phyloP scores from a whole-genome alignment of 2,888 invertebrate species.

The Vandiemenella viatica region DNA sequence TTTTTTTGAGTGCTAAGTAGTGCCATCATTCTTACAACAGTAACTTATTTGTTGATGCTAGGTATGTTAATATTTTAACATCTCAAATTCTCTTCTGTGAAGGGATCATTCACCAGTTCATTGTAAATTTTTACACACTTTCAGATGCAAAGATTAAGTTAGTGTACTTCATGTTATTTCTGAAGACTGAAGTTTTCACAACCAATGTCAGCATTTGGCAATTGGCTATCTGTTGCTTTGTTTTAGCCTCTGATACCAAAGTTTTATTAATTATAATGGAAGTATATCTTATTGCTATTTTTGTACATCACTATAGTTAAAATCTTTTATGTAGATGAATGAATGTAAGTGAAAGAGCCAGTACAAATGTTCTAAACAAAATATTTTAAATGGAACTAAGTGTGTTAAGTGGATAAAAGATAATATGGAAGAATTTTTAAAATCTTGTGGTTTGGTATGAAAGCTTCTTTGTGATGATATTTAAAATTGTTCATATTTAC shows the following conservation, averaged over 20 bases:
- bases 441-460: too few species aligned
- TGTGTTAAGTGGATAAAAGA: too few species aligned
- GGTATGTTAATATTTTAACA: background rate
- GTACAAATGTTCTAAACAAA: too few species aligned
- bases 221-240: background rate
- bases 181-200: background rate
- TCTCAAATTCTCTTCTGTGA: background rate
- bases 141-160: background rate
- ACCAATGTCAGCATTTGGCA: background rate
- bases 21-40: too few species aligned
- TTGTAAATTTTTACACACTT: background rate
- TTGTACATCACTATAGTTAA: background rate
- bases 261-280: background rate
- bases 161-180: background rate
- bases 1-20: background rate
- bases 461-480: too few species aligned
- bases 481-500: too few species aligned
- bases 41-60: background rate
- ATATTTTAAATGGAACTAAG: too few species aligned
- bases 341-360: too few species aligned
- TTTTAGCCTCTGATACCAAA: background rate
- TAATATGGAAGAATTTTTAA: too few species aligned
- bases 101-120: background rate
- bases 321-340: background rate
- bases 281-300: background rate